phyloP scores from a whole-genome alignment of 2,113 vertebrate genomes.

The Pollimyrus isidori region DNA sequence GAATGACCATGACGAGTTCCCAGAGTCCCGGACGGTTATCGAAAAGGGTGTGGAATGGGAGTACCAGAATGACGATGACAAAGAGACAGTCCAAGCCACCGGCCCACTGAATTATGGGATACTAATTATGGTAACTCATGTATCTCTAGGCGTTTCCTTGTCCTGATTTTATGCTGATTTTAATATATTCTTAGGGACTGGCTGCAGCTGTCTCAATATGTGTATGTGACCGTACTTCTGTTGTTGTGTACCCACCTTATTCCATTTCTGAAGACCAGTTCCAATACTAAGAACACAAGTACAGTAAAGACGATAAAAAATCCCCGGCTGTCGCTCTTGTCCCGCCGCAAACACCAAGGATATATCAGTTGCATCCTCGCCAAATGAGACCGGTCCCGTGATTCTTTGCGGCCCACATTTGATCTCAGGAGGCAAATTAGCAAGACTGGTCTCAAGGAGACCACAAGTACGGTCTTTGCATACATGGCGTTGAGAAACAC shows the following conservation, averaged over 20 bases:
- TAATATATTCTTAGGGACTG: background rate
- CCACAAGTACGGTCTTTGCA: background rate
- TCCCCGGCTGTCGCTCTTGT: background rate
- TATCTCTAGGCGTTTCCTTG: background rate
- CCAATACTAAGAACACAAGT: background rate
- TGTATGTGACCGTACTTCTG: background rate
- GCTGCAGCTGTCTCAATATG: background rate
- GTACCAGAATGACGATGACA: slow-evolving; percentile 78
- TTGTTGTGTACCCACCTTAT: background rate
- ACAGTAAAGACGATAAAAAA: background rate
- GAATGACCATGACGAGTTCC: slow-evolving; percentile 74
- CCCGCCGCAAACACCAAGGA: background rate
- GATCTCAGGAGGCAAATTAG: background rate
- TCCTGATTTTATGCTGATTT: background rate
- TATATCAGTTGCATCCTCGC: background rate
- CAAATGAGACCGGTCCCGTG: background rate
- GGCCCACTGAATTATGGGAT: slow-evolving; percentile 78
- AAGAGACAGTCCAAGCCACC: slow-evolving; percentile 83
- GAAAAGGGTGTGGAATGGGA: slow-evolving; percentile 95
- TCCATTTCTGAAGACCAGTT: background rate
- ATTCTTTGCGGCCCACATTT: background rate
- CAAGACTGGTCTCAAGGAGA: background rate
- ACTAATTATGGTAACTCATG: slow-evolving; percentile 74
- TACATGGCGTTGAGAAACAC: background rate
- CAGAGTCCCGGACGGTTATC: slow-evolving; percentile 74